Evolutionary conservation across 2,888 invertebrate genomes (phyloP), one percentile per base, ranked within the genome.

Genomic region (Drosophila buzzatii): DNA sequence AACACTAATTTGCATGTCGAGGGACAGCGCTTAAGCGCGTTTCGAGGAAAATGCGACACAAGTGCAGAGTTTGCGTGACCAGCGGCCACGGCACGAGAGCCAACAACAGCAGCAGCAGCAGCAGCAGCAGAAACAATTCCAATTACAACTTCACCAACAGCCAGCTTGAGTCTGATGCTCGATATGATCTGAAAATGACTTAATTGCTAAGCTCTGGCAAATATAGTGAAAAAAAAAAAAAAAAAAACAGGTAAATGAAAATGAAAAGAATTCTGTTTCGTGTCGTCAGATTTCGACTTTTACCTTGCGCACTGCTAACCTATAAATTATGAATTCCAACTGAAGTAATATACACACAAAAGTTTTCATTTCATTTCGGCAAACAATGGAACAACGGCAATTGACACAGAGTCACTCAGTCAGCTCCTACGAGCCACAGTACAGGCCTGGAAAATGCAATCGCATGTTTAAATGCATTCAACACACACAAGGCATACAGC

Each of bases 321-420:
- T 72, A 87, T 77, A 89, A 89, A 89, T 87, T 89, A 88, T 76
- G 52, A 68, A 89, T 87, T 85, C 85, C 81, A 55, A 4, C 51
- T 64, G 51, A 53, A 55, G 53, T 59, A 56, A 51, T 31, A 56
- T 41, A 44, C 51, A 65, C 47, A 62, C 42, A 69, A 79, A 73
- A 70, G 72, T 79, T 77, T 79, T 68, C 71, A 61, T 66, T 59
- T 70, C 73, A 70, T 73, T 73, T 55, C 41, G 81, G 79, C 79
- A 65, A 74, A 83, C 83, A 83, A 83, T 83, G 85, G 85, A 87
- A 53, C 16, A 14, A 39, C 39, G n/a, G 53, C 53, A 53, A 37
- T 53, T 53, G 53, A 23, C 37, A 37, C 53, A 53, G 37, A 53
- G 10, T 14, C 53, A 37, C 62, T n/a, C 53, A 37, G 65, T n/a